Base-by-base conservation (phyloP, 2,888 invertebrate genomes). In the Yponomeuta malinellus region DNA sequence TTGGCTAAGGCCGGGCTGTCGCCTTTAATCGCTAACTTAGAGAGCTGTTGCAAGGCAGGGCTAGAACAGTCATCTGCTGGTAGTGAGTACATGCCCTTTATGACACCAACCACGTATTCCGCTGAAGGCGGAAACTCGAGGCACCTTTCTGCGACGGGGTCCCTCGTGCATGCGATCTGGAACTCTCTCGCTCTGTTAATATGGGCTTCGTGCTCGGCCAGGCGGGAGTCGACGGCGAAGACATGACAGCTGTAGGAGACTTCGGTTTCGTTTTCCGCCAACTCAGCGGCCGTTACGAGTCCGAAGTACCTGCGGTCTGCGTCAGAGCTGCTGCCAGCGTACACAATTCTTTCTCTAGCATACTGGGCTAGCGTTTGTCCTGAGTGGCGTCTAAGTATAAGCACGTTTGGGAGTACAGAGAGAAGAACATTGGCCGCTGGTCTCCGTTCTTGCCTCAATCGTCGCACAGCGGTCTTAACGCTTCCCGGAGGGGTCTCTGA, bases 251-350 rank as follows among this genome's bases (percentile, higher is more conserved):
- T 97, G 81, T 97, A 97, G 0, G 97, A 97, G 77, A 80, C 93
- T 74, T 87, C 90, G 0, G 83, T 79, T 12, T 79, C 78, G 31
- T 77, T 72, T 63, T 88, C 90, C 0, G 92, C 92, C 72, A 93
- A 89, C 73, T 95, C 94, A 0, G 96, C 96, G 79, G 96, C 95
- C 0, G 98, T 98, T 3, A 98, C 96, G 66, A 99, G 93, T 0
- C 98, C 98, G 83, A 99, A 98, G 85, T 97, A 98, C 70, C 97
- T 93, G 78, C 97, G 95, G 80, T 98, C 98, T 76, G 97, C 97
- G 77, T 98, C 98, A 1, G 96, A 96, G 67, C 97, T 97, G 3
- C 97, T 96, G 73, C 98, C 98, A 68, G 98, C 97, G 80, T 97
- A 98, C 48, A 97, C 95, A 23, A 99, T 95, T 72, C 97, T 93